Percentiles rank a stretch among this genome's conserved stretches.
Conservation (phyloP, 1,140 invertebrate genomes). For the Brachionus manjavacas region DNA sequence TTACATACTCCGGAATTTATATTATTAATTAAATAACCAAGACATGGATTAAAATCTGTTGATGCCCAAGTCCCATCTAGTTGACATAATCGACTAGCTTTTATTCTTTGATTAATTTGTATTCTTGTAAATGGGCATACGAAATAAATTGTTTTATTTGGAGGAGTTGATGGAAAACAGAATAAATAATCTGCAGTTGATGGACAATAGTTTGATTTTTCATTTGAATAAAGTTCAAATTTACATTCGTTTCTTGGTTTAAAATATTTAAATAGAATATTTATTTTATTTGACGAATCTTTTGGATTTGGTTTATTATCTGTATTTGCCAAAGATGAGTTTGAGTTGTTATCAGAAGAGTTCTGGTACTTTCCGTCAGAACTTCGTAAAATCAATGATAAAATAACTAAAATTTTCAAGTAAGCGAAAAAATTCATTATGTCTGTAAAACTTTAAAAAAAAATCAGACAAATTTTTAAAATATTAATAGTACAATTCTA, state of each 20-base stretch:
- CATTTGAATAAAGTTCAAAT: neutral
- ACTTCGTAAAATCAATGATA: neutral
- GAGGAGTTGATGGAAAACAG: constrained; percentile 3
- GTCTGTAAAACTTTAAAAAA: no score
- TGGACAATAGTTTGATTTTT: neutral
- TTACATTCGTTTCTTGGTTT: neutral
- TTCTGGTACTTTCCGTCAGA: neutral
- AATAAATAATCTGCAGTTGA: constrained; percentile 9
- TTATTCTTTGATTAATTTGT: neutral
- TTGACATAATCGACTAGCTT: neutral
- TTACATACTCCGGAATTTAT: neutral
- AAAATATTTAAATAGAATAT: neutral
- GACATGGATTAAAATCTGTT: neutral
- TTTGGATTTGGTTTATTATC: neutral
- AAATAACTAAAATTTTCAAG: neutral
- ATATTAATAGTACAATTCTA: no score
- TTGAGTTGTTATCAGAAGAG: neutral
- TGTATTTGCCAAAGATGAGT: neutral
- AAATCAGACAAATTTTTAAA: no score
- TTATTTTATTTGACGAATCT: neutral
- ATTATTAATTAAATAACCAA: neutral
- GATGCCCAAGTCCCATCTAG: constrained; percentile 6
- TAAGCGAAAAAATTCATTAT: neutral
- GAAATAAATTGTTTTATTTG: neutral
- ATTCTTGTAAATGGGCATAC: neutral